A percentile compares a stretch with the other conserved stretches of the same genome.
Conservation (phyloP, 1,140 invertebrate genomes). For the Xylocopa sonorina region DNA sequence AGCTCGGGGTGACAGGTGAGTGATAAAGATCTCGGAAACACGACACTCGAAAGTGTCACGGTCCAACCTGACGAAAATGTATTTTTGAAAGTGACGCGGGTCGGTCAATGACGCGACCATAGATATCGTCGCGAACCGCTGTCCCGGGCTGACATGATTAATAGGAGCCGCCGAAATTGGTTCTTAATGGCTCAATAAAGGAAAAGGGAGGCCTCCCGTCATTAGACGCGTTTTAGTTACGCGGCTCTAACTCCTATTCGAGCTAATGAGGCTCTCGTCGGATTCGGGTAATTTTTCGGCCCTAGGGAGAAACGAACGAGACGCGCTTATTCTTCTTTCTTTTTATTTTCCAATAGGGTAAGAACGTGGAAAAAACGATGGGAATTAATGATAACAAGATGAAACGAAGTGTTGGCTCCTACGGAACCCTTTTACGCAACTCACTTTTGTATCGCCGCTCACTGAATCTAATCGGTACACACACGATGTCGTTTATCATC, state of each 20-base stretch:
- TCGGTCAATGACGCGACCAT: constrained; percentile 13
- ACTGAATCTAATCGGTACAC: no score
- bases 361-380: constrained; percentile 1
- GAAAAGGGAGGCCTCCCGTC: constrained; percentile 40
- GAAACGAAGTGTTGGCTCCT: neutral
- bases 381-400: neutral
- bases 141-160: constrained; percentile 53
- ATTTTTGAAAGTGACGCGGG: neutral
- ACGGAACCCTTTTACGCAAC: no score
- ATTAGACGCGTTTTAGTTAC: constrained; percentile 63
- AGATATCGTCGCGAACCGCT: constrained; percentile 46
- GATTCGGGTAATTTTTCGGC: constrained; percentile 42
- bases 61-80: neutral
- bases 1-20: neutral
- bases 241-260: constrained; percentile 54
- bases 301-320: neutral
- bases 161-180: constrained; percentile 58
- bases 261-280: constrained; percentile 65
- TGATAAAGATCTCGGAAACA: neutral
- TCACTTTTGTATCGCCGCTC: no score
- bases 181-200: constrained; percentile 65
- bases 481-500: no score
- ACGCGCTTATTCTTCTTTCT: neutral
- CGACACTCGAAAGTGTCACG: no score
- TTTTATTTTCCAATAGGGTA: no score